Percentiles rank a stretch among this genome's conserved stretches.
Conservation (phyloP, 1,140 invertebrate species). For the Drosophila mauritiana region DNA sequence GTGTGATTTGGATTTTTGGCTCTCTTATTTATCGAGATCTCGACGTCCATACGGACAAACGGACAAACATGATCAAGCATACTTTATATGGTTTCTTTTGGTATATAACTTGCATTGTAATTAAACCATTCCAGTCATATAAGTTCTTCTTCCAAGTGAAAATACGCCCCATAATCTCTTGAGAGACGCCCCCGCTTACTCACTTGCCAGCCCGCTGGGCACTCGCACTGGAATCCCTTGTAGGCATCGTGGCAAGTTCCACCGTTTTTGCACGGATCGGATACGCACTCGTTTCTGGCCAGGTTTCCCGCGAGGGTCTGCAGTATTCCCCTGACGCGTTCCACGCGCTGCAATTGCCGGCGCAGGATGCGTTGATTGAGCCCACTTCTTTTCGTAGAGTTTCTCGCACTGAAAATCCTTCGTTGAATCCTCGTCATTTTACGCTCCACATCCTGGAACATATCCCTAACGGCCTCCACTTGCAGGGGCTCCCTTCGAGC, state of each 20-base stretch:
- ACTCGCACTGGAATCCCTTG: constrained; percentile 90
- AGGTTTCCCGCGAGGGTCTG: constrained; percentile 19
- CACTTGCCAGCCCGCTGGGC: constrained; percentile 92
- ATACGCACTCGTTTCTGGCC: constrained; percentile 87
- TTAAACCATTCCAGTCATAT: not conserved
- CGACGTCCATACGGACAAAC: too few species aligned
- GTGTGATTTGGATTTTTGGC: too few species aligned
- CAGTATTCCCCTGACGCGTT: constrained; percentile 19
- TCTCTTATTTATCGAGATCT: too few species aligned
- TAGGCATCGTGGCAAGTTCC: constrained; percentile 91
- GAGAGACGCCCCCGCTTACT: constrained; percentile 58
- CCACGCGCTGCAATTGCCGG: constrained; percentile 37
- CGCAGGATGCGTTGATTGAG: constrained; percentile 34
- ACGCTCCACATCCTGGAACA: constrained; percentile 43
- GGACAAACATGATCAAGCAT: too few species aligned
- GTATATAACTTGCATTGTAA: too few species aligned
- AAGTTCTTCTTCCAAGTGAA: not conserved
- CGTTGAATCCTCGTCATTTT: constrained; percentile 29
- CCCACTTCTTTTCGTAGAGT: constrained; percentile 23
- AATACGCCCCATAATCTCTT: constrained; percentile 54
- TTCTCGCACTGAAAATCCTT: constrained; percentile 28
- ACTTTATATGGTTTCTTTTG: too few species aligned
- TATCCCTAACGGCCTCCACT: constrained; percentile 40
- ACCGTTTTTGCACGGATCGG: constrained; percentile 93
- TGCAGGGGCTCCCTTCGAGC: constrained; percentile 34